Evolutionary conservation across 2,113 vertebrate genomes (phyloP), one percentile per base, ranked within the genome.

Genomic region (Ifrita kowaldi): DNA sequence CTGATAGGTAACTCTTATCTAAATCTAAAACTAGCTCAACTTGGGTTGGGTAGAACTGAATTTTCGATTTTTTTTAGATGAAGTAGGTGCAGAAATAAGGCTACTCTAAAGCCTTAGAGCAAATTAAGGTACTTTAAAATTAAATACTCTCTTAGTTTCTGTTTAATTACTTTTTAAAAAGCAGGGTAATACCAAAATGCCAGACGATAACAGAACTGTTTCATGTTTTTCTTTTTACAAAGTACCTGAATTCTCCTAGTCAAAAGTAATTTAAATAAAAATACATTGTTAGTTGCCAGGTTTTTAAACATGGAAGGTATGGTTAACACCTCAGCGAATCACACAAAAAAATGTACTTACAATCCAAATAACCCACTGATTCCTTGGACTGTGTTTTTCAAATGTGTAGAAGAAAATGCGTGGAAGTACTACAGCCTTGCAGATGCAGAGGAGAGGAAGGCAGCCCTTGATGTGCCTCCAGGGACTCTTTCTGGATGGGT

Each of bases 61-160:
- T 50, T 81, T 93, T 94, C 39, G 16, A n/a, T 3, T 37, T 16
- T 86, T n/a, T 57, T 90, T 50, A 62, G 15, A 32, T 70, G 13
- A 73, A 87, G 17, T 26, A 60, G 4, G 7, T 55, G 3, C 24
- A n/a, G 15, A n/a, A 83, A 90, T 52, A 77, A 65, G n/a, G 35
- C 16, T 86, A 33, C 16, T 62, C 19, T 12, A 65, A 89, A 81
- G 7, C 11, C 44, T 79, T 65, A 70, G 65, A 62, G 33, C 3
- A 95, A 93, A 94, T 63, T 15, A 89, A 53, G 37, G 57, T 57
- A 44, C 49, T 88, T 92, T 32, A 79, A 70, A 83, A 80, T 55
- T 13, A 70, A 76, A 73, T 76, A 35, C 7, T 55, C 87, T 76
- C 20, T 37, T 57, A 55, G 21, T 47, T 53, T 59, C 19, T 52